Percentiles rank a stretch among this genome's conserved stretches.
These are phyloP conservation scores for Choloepus didactylus DNA, from an alignment of 2,797 vertebrate genomes.

Conservation along the genomic window DNA sequence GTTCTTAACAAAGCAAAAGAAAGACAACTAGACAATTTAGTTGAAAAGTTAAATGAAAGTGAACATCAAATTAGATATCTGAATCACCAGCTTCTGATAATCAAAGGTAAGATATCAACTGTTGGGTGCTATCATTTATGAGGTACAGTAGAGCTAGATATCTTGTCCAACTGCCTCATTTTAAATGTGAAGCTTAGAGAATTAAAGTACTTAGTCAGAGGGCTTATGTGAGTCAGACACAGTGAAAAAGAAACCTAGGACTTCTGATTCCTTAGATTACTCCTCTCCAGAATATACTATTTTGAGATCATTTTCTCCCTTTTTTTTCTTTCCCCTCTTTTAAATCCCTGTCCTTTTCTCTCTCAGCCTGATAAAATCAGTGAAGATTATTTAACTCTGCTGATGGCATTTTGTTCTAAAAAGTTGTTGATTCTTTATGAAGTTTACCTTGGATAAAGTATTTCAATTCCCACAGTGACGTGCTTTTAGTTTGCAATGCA, in stretches of 20 bases:
- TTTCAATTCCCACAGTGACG: background rate
- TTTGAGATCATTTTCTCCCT: background rate
- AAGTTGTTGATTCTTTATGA: background rate
- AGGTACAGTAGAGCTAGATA: background rate
- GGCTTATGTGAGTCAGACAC: background rate
- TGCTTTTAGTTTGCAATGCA: background rate
- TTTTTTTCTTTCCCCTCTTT: background rate
- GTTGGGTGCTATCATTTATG: background rate
- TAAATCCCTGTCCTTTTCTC: background rate
- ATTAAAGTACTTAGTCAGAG: background rate
- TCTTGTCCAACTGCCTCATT: background rate
- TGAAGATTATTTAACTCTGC: background rate
- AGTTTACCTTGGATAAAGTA: constrained; percentile 36
- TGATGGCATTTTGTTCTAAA: background rate
- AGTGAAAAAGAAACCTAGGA: background rate
- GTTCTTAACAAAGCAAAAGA: constrained; percentile 95
- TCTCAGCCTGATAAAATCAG: background rate
- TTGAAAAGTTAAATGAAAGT: constrained; percentile 94
- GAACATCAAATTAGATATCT: constrained; percentile 94
- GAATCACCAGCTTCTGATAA: constrained; percentile 95
- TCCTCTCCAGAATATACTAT: background rate
- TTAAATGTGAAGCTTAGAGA: background rate
- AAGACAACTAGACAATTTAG: constrained; percentile 94
- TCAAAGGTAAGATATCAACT: constrained; percentile 90
- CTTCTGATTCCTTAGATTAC: constrained; percentile 1